Conservation (phyloP, 2,888 invertebrate genomes). For the Pseudanteris insignis region DNA sequence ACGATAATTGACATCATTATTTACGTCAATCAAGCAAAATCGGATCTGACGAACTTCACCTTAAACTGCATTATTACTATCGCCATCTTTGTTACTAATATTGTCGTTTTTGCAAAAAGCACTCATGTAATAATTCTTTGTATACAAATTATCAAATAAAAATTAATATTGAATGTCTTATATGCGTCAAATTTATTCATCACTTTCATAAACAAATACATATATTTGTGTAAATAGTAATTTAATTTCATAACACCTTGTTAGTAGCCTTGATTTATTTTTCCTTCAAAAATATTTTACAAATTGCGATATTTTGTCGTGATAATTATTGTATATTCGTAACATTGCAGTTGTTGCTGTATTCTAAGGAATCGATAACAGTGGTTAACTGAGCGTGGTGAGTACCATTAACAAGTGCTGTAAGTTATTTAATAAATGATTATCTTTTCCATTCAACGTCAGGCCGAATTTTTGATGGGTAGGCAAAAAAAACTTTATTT, state of each 20-base stretch:
- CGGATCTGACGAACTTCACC: constrained; percentile 19
- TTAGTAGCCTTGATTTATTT: constrained; percentile 15
- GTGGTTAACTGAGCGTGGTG: background rate
- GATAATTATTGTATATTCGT: constrained; percentile 24
- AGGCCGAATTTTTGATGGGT: too few relatives aligned
- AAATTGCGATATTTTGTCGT: constrained; percentile 7
- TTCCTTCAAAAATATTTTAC: constrained; percentile 1
- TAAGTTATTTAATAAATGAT: too few relatives aligned
- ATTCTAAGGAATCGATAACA: constrained; percentile 14
- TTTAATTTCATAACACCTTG: constrained; percentile 19
- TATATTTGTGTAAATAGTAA: constrained; percentile 6
- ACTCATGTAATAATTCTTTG: constrained; percentile 22
- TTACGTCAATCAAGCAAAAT: constrained; percentile 11
- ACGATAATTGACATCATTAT: constrained; percentile 27
- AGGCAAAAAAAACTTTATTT: too few relatives aligned
- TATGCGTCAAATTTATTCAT: constrained; percentile 24
- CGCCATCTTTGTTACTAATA: constrained; percentile 60
- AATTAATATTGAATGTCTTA: constrained; percentile 7
- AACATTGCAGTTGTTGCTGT: constrained; percentile 33
- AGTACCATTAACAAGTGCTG: too few relatives aligned
- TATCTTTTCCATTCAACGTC: too few relatives aligned
- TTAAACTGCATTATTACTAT: constrained; percentile 49
- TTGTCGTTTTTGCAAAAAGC: constrained; percentile 31
- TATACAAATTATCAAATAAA: constrained; percentile 12
- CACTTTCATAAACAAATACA: constrained; percentile 14